Base-by-base conservation (phyloP, 2,888 invertebrate genomes). In the Phragmatobia fuliginosa region DNA sequence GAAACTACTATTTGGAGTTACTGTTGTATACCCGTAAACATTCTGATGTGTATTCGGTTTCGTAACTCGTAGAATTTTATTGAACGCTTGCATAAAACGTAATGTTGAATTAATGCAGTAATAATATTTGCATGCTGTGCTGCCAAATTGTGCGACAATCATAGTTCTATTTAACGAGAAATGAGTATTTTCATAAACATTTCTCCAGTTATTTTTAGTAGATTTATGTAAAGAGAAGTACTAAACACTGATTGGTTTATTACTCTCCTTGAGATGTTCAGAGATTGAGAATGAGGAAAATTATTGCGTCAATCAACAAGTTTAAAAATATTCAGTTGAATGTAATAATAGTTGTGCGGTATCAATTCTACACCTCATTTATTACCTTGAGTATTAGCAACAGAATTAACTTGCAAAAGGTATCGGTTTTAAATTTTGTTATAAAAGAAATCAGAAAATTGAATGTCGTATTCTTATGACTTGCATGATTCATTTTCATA, bases 11-110 rank as follows among this genome's bases (percentile, higher is more conserved):
- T 49, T 14, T 25, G 31, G 1, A 10, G 4, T 25, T 28, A 28
- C 25, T 65, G 10, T 18, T 67, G 49, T 45, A 31, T 56, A 1
- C 52, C 0, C 28, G 62, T 71, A 70, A 73, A 68, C 71, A 71
- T 80, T 60, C 41, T 32, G n/a, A n/a, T 14, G 32, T 33, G 16
- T 32, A 31, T n/a, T 52, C 25, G 33, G 2, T 52, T 28, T 16
- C 25, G 31, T 25, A 6, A 31, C 2, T 36, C 4, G 1, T 33
- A 11, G 1, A 62, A 38, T 28, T 38, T 28, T 6, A 38, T 8
- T 25, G 38, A 31, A 41, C 18, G 62, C 38, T 25, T 62, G 31
- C 28, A 28, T 62, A 21, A 41, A 38, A 28, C 28, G 18, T 7
- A 8, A 41, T 38, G 16, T 38, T 28, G n/a, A 38, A 38, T 25